Conservation (phyloP, 2,797 vertebrate species). For the Centropyge bicolor region DNA sequence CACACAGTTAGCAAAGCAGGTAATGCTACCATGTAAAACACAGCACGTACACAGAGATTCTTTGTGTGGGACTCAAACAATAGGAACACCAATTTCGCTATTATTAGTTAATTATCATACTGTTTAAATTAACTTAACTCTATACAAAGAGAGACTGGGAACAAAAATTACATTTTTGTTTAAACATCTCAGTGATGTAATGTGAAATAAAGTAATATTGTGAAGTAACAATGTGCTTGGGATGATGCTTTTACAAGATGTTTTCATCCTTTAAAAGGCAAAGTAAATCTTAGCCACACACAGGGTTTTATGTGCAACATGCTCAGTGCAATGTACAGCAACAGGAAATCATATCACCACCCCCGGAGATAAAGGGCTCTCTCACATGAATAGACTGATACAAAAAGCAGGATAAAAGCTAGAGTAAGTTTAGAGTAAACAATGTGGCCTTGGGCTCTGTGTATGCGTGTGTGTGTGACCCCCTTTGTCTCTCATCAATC, state of each 20-base stretch:
- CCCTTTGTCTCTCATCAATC: conserved; percentile 66
- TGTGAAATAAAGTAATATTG: background rate
- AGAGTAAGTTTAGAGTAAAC: conserved; percentile 55
- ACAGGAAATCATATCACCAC: conserved; percentile 12
- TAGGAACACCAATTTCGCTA: too few relatives aligned
- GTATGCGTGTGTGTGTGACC: conserved; percentile 43
- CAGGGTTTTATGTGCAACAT: background rate
- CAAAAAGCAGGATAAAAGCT: conserved; percentile 42
- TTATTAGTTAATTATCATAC: background rate
- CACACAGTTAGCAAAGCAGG: conserved; percentile 41
- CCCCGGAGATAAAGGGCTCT: background rate
- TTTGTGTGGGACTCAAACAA: conserved; percentile 1
- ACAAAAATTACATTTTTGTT: background rate
- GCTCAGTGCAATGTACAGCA: background rate
- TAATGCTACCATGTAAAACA: background rate
- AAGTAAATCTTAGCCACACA: background rate
- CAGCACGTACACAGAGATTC: background rate
- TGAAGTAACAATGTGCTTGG: background rate
- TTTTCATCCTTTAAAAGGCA: background rate
- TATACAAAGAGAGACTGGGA: background rate
- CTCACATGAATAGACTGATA: conserved; percentile 33
- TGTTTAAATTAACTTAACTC: background rate
- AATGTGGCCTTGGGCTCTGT: conserved; percentile 47
- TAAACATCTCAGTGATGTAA: background rate
- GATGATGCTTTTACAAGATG: background rate